Evolutionary conservation across 2,888 invertebrate genomes (phyloP), one percentile per base, ranked within the genome.

Genomic region (Eubasilissa splendida): DNA sequence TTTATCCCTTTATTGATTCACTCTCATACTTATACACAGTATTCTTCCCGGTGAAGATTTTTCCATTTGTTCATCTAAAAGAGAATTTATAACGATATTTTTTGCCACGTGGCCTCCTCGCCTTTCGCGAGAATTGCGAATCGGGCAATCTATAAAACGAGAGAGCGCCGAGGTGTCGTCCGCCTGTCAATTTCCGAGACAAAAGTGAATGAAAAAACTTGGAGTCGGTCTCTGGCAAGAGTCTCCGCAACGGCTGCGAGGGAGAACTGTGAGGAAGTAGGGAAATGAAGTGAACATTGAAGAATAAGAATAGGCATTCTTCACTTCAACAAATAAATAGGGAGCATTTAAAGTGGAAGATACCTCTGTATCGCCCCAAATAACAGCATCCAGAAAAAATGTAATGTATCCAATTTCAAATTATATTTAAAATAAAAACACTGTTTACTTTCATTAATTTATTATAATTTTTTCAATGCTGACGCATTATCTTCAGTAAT

Each of bases 171-270:
- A 76, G 56, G 65, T 76, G 76, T 76, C 76, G 54, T 76, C 66
- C 33, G 63, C 54, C 65, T 76, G 76, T 76, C 76, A 76, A 65
- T 76, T 76, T 66, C 54, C 76, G 10, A 76, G 76, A 76, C 65
- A 66, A 54, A 53, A 33, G 76, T 59, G 59, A 76, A 63, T 53
- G 53, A 76, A 76, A 76, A 71, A 56, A 11, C 42, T 68, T 9
- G 14, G 8, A 71, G 31, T 53, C 53, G 22, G 68, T 50, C 22
- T 66, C 8, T 11, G 50, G 14, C 9, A 42, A 12, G 42, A 11
- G 33, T 3, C 42, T 42, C 5, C 66, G 9, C n/a, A 58, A 9
- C 12, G 33, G 9, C 50, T 8, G 11, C 7, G 31, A 33, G n/a
- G 42, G 42, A 10, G 66, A n/a, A 11, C 11, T 1, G 42, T 4